These are phyloP conservation scores for Aleiodes sp. DNA, from an alignment of 1,140 invertebrate genomes.

Conservation along the genomic window DNA sequence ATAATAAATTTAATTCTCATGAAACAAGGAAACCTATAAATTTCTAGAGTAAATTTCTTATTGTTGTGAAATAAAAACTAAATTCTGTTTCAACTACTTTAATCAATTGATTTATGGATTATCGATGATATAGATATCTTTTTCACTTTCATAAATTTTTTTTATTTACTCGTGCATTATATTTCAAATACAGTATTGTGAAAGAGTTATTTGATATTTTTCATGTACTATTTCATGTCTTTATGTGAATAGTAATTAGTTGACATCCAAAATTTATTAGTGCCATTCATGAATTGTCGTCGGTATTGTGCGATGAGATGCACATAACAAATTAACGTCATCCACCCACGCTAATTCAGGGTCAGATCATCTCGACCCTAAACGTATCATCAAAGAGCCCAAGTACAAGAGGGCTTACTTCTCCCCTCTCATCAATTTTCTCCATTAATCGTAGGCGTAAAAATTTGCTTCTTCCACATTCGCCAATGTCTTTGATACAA, in stretches of 20 bases:
- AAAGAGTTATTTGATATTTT: not conserved
- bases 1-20: too few relatives aligned
- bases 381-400: too few relatives aligned
- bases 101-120: too few relatives aligned
- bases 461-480: slow-evolving; percentile 4
- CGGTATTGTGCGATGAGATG: not conserved
- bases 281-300: not conserved
- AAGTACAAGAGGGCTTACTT: not conserved
- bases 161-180: too few relatives aligned
- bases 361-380: not conserved
- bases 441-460: not conserved
- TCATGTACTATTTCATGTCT: not conserved
- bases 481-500: not conserved
- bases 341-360: not conserved
- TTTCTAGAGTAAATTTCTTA: too few relatives aligned
- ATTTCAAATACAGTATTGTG: too few relatives aligned
- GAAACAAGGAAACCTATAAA: too few relatives aligned
- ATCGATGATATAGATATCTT: too few relatives aligned
- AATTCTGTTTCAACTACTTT: too few relatives aligned
- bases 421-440: not conserved
- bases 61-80: too few relatives aligned
- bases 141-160: too few relatives aligned
- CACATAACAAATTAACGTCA: not conserved
- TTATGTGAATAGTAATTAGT: too few relatives aligned
- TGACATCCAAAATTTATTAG: not conserved